These are phyloP conservation scores for Phataginus tricuspis DNA, from an alignment of 2,797 vertebrate species.

Conservation along the genomic window DNA sequence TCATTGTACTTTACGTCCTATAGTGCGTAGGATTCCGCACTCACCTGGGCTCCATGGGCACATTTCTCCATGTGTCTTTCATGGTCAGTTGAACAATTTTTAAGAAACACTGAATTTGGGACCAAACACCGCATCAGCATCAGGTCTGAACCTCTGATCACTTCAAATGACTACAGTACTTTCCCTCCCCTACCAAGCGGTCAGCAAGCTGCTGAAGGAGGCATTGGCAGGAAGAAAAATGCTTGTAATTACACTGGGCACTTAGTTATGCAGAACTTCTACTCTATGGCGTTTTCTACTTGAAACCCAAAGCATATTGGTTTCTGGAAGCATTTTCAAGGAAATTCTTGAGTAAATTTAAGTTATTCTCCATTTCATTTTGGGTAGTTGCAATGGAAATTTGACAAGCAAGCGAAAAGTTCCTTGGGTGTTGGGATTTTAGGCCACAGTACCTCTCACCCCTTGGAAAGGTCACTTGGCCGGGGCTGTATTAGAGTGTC, in stretches of 20 bases:
- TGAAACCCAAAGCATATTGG: conserved; percentile 7
- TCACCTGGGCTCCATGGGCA: conserved; percentile 25
- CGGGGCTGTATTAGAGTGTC: conserved; percentile 57
- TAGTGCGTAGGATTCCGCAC: conserved; percentile 24
- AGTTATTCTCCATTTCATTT: neutral
- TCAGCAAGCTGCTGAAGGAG: conserved; percentile 37
- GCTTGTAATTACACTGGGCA: conserved; percentile 44
- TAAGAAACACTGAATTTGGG: conserved; percentile 55
- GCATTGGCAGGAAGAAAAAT: conserved; percentile 5
- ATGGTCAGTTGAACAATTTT: conserved; percentile 18
- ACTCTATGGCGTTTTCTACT: neutral
- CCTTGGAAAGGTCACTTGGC: conserved; percentile 45
- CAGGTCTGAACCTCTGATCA: neutral
- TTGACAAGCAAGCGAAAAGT: neutral
- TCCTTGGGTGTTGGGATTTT: conserved; percentile 4
- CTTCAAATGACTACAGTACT: neutral
- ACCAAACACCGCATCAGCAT: neutral
- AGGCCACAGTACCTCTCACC: conserved; percentile 48
- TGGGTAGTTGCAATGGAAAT: neutral
- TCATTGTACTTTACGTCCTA: neutral
- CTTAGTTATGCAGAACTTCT: neutral
- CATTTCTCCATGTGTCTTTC: conserved; percentile 57
- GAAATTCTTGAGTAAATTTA: conserved; percentile 47
- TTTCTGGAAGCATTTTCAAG: conserved; percentile 33
- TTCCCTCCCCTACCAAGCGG: neutral